Conservation (phyloP, 2,797 vertebrate species). For the Malacoraja senta region DNA sequence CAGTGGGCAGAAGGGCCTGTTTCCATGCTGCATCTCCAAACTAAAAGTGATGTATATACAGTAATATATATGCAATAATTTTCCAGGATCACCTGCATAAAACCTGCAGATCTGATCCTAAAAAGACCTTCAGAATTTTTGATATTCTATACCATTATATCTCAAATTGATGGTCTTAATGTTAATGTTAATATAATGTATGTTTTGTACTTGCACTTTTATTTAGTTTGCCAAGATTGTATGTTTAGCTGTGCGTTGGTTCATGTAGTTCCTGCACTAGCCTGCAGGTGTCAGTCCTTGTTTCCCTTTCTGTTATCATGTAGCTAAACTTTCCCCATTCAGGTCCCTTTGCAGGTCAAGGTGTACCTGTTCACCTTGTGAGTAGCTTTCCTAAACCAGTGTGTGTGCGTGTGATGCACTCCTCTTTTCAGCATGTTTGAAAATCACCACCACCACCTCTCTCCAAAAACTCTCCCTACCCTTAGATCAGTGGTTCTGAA, state of each 20-base stretch:
- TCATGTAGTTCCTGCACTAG: neutral
- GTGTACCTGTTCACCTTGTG: slow-evolving; percentile 47
- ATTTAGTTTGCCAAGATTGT: neutral
- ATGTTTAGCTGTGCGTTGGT: neutral
- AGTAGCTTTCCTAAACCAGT: slow-evolving; percentile 38
- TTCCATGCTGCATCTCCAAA: too few species aligned
- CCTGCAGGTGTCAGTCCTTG: slow-evolving; percentile 39
- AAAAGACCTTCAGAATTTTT: neutral
- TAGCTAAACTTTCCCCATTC: slow-evolving; percentile 54
- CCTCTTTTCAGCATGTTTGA: slow-evolving; percentile 26
- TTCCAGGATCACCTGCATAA: neutral
- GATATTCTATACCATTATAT: neutral
- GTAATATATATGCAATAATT: neutral
- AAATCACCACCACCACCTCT: neutral
- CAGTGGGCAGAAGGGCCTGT: too few species aligned
- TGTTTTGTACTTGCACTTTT: neutral
- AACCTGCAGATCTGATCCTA: neutral
- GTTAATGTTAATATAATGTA: neutral
- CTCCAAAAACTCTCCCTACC: neutral
- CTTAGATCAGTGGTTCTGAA: neutral
- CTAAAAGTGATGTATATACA: too few species aligned
- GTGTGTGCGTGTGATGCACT: slow-evolving; percentile 10
- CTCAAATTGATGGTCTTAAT: neutral
- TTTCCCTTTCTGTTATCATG: slow-evolving; percentile 49
- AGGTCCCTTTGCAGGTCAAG: slow-evolving; percentile 54